Evolutionary conservation across 2,888 invertebrate genomes (phyloP).

Genomic region (Zygaena filipendulae): DNA sequence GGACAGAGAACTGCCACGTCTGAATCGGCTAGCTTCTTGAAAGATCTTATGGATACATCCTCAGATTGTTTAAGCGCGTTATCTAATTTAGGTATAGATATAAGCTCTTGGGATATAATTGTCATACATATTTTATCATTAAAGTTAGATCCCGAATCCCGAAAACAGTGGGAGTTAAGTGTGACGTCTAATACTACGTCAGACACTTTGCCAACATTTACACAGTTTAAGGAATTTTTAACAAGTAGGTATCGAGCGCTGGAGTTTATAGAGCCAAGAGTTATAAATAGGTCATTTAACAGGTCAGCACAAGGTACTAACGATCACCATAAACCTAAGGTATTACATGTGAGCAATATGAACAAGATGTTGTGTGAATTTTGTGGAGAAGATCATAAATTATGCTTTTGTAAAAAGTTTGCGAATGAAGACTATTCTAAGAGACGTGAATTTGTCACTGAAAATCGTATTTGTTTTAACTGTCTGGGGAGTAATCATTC

Average conservation of each 20-base stretch:
- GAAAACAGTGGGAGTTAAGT: constrained; percentile 3
- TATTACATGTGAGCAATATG: too few relatives aligned
- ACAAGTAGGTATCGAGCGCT: constrained; percentile 6
- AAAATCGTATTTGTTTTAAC: too few relatives aligned
- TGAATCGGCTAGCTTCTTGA: constrained; percentile 10
- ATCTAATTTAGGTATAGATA: constrained; percentile 2
- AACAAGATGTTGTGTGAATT: too few relatives aligned
- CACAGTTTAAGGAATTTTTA: constrained; percentile 6
- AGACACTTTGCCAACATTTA: constrained; percentile 4
- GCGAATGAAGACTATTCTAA: too few relatives aligned
- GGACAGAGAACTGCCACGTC: constrained; percentile 2
- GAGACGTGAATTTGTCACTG: too few relatives aligned
- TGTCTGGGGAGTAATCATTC: too few relatives aligned
- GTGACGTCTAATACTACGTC: constrained; percentile 2
- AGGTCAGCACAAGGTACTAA: too few relatives aligned
- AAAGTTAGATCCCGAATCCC: constrained; percentile 2
- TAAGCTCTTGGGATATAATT: constrained; percentile 1
- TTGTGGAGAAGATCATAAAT: too few relatives aligned
- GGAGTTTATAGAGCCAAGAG: constrained; percentile 5
- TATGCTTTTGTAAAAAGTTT: too few relatives aligned
- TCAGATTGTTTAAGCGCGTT: constrained; percentile 9
- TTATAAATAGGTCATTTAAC: too few relatives aligned
- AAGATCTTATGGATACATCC: constrained; percentile 10
- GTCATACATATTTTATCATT: constrained; percentile 1
- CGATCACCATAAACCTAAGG: too few relatives aligned